phyloP scores from a whole-genome alignment of 2,113 vertebrate species.

The Coptodon rendalli region DNA sequence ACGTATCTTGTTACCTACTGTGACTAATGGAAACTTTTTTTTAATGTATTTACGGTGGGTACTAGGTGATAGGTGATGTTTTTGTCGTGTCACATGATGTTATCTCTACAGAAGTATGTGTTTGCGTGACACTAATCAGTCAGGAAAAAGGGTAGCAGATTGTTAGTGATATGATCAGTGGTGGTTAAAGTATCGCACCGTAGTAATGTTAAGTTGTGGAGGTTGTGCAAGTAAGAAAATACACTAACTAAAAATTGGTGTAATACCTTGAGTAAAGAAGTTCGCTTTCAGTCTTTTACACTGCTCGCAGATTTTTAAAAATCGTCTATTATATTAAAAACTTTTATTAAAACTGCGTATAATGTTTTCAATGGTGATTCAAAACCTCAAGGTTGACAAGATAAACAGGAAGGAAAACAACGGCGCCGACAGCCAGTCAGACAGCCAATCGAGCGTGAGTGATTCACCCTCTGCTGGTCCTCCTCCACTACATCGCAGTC shows the following conservation, averaged over 20 bases:
- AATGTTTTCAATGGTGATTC: constrained; percentile 3
- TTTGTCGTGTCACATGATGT: not conserved
- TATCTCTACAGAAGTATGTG: not conserved
- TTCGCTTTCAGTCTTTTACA: not conserved
- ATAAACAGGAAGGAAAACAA: constrained; percentile 64
- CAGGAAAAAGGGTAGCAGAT: not conserved
- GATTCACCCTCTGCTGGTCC: constrained; percentile 60
- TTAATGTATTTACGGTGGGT: not conserved
- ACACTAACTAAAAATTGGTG: not conserved
- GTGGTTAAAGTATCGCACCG: not conserved
- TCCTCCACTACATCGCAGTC: constrained; percentile 57
- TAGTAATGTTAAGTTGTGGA: not conserved
- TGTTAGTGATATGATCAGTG: not conserved
- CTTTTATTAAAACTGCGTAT: not conserved
- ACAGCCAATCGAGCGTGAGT: constrained; percentile 65
- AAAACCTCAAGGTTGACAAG: constrained; percentile 58
- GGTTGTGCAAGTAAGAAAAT: not conserved
- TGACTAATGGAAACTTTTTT: not conserved
- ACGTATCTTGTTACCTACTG: not conserved
- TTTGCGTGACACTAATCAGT: not conserved
- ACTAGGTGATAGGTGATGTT: not conserved
- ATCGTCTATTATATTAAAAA: not conserved
- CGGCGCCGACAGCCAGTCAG: constrained; percentile 63
- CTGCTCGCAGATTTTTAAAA: not conserved
- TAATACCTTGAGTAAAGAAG: not conserved